phyloP scores from a whole-genome alignment of 1,140 invertebrate genomes.

The Caenorhabditis briggsae region DNA sequence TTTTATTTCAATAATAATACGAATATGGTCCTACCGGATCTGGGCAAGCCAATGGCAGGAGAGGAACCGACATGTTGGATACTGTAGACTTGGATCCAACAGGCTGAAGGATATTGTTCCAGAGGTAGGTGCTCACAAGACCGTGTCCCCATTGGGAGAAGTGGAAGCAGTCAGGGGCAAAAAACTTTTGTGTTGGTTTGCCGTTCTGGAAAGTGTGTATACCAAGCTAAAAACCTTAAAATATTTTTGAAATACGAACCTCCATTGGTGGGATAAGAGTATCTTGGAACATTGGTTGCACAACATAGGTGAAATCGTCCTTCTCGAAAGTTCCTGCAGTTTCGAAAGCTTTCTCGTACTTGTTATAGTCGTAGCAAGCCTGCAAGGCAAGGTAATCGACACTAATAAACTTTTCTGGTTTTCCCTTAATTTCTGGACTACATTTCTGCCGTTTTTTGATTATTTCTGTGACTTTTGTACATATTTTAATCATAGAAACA shows the following conservation, averaged over 20 bases:
- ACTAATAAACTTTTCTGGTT: too few relatives aligned
- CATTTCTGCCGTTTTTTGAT: too few relatives aligned
- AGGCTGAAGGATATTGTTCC: constrained; percentile 85
- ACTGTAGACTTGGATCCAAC: constrained; percentile 83
- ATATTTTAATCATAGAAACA: too few relatives aligned
- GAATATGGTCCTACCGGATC: constrained; percentile 59
- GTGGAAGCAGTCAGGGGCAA: constrained; percentile 85
- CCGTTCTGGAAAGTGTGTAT: constrained; percentile 62
- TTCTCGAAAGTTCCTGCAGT: constrained; percentile 77
- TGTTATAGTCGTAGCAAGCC: constrained; percentile 62
- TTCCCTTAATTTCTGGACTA: too few relatives aligned
- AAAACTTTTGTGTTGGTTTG: constrained; percentile 81
- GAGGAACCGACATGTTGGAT: constrained; percentile 66
- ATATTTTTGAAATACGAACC: constrained; percentile 55
- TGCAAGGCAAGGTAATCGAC: not conserved
- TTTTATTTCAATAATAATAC: not conserved
- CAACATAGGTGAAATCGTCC: constrained; percentile 79
- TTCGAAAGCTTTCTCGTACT: constrained; percentile 61
- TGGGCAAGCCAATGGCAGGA: constrained; percentile 63
- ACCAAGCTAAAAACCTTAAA: not conserved
- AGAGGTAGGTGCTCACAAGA: constrained; percentile 83
- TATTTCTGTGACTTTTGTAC: too few relatives aligned
- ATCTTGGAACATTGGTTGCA: constrained; percentile 77
- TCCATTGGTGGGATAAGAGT: constrained; percentile 62
- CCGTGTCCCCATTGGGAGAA: constrained; percentile 83